Evolutionary conservation across 2,888 invertebrate genomes (phyloP).

Genomic region (Thecophora atra): DNA sequence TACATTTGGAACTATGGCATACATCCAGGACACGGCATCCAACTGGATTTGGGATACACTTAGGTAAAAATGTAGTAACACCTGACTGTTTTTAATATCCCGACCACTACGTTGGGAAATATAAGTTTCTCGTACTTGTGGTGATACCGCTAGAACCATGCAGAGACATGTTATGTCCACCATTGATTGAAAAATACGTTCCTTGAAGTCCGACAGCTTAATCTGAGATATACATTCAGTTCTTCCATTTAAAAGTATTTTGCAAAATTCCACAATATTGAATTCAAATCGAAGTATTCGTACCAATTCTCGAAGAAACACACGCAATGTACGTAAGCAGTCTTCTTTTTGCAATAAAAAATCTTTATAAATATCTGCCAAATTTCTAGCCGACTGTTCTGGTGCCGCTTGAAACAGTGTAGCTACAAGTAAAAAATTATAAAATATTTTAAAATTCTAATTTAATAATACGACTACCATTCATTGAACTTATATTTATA

Average conservation of each 20-base stretch:
- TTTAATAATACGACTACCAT: no score
- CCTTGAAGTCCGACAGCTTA: constrained; percentile 75
- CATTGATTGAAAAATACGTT: constrained; percentile 84
- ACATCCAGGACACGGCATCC: constrained; percentile 89
- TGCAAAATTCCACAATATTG: constrained; percentile 81
- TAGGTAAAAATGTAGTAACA: constrained; percentile 60
- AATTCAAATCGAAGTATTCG: constrained; percentile 84
- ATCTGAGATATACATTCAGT: constrained; percentile 72
- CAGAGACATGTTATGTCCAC: constrained; percentile 87
- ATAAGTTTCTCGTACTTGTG: constrained; percentile 77
- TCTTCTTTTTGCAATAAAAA: constrained; percentile 88
- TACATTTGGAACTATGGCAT: constrained; percentile 79
- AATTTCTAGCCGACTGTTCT: constrained; percentile 81
- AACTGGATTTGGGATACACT: constrained; percentile 78
- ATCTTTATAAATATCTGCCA: constrained; percentile 88
- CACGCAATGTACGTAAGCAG: constrained; percentile 85
- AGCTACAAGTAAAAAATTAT: constrained; percentile 63
- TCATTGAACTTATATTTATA: no score
- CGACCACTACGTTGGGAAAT: constrained; percentile 68
- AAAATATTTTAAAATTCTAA: no score
- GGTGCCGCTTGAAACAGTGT: constrained; percentile 88
- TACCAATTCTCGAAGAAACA: constrained; percentile 87
- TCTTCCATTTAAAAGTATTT: constrained; percentile 75
- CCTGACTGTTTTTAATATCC: constrained; percentile 59
- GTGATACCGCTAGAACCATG: constrained; percentile 80